Evolutionary conservation across 2,888 invertebrate genomes (phyloP).

Genomic region (Rhodophaea formosa): DNA sequence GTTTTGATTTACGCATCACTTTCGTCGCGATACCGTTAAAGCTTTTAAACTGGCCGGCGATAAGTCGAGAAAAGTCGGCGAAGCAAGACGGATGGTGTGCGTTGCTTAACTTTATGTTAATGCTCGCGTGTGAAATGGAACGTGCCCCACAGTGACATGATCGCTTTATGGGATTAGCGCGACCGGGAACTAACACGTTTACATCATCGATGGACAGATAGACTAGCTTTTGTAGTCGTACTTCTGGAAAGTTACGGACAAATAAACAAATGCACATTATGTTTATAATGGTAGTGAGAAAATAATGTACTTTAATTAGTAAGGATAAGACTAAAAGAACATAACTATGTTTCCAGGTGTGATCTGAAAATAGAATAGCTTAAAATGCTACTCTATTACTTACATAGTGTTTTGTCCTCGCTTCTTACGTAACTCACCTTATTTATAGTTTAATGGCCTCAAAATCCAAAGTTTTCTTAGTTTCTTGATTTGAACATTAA

Average conservation of each 20-base stretch:
- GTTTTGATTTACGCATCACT: slow-evolving; percentile 71
- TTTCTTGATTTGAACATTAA: not conserved
- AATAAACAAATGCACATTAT: no score
- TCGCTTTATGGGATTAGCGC: slow-evolving; percentile 22
- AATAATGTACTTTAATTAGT: no score
- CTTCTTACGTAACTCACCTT: no score
- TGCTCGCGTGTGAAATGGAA: slow-evolving; percentile 64
- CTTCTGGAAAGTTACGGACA: no score
- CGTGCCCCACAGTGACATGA: slow-evolving; percentile 32
- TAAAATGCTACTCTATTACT: no score
- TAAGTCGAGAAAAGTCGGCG: slow-evolving; percentile 63
- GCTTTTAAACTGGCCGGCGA: slow-evolving; percentile 60
- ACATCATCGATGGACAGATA: not conserved
- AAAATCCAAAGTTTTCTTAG: not conserved
- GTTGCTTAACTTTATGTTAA: slow-evolving; percentile 64
- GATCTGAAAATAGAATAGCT: no score
- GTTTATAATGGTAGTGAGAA: no score
- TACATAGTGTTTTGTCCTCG: no score
- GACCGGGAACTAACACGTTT: not conserved
- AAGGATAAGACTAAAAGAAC: no score
- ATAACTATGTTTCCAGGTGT: no score
- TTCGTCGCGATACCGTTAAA: slow-evolving; percentile 71
- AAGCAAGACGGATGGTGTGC: slow-evolving; percentile 60
- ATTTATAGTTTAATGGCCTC: no score
- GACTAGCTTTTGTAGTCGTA: not conserved